Conservation (phyloP, 2,888 invertebrate genomes). For the Amblyteles armatorius region DNA sequence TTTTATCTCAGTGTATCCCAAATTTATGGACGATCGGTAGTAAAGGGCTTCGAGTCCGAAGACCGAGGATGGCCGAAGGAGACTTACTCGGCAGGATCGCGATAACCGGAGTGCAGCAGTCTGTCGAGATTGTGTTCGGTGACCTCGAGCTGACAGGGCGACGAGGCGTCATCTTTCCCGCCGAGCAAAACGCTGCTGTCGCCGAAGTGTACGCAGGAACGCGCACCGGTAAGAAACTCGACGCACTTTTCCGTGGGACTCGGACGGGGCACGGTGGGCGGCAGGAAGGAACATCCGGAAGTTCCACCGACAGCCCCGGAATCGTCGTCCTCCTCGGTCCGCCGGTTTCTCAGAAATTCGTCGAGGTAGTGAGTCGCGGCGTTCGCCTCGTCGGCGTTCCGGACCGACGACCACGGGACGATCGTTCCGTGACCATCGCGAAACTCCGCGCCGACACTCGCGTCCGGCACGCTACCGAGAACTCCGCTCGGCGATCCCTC, state of each 20-base stretch:
- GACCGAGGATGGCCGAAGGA: not conserved
- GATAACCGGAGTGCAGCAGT: constrained; percentile 74
- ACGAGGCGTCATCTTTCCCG: constrained; percentile 32
- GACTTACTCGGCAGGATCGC: constrained; percentile 75
- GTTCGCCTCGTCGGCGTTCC: constrained; percentile 73
- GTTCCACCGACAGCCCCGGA: constrained; percentile 65
- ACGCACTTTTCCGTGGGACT: constrained; percentile 83
- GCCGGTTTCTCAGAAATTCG: constrained; percentile 77
- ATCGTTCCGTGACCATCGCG: constrained; percentile 38
- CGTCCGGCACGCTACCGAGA: constrained; percentile 56
- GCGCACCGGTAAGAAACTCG: constrained; percentile 78
- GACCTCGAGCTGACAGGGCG: constrained; percentile 67
- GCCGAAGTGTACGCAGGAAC: constrained; percentile 66
- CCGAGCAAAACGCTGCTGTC: constrained; percentile 46
- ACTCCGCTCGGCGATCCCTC: constrained; percentile 59
- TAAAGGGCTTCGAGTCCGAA: no score
- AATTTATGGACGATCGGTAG: no score
- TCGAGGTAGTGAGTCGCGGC: constrained; percentile 77
- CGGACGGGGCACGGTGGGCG: constrained; percentile 75
- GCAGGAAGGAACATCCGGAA: constrained; percentile 75
- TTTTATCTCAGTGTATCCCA: no score
- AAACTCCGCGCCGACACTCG: constrained; percentile 47
- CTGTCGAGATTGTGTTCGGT: constrained; percentile 77
- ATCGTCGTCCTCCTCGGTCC: constrained; percentile 64
- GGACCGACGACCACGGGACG: constrained; percentile 60